Evolutionary conservation across 2,113 vertebrate genomes (phyloP).

Genomic region (Rhinolophus sinicus): DNA sequence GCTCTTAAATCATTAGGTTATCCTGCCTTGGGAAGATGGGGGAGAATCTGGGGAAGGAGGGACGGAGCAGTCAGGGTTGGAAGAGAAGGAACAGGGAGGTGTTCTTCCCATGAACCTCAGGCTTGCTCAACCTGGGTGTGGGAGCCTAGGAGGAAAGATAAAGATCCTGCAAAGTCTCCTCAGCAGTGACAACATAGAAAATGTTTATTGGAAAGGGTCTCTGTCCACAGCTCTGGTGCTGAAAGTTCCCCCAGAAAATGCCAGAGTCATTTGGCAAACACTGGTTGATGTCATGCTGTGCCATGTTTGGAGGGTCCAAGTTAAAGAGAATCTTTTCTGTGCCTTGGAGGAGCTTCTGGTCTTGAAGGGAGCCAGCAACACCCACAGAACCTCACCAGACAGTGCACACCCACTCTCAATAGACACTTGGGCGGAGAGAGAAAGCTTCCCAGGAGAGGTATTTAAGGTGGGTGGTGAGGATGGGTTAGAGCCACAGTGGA

Average conservation of each 20-base stretch:
- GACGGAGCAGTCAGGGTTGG: neutral
- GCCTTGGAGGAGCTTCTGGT: neutral
- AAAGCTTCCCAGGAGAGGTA: neutral
- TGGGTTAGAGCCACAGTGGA: accelerated
- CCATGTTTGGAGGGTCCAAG: neutral
- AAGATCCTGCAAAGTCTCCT: neutral
- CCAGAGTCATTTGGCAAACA: neutral
- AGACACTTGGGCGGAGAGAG: neutral
- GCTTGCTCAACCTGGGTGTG: neutral
- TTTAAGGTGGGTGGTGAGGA: neutral
- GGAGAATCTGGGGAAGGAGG: neutral
- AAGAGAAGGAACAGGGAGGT: constrained; percentile 8
- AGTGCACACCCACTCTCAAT: neutral
- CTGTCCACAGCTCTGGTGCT: constrained; percentile 58
- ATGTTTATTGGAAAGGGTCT: neutral
- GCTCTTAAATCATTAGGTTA: neutral
- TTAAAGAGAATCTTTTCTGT: neutral
- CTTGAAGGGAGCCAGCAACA: neutral
- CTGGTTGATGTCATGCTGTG: neutral
- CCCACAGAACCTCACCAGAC: neutral
- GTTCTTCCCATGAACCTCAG: neutral
- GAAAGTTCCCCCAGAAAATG: neutral
- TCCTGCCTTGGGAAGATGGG: neutral
- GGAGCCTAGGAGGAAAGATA: neutral
- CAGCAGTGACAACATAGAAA: accelerated